phyloP scores from a whole-genome alignment of 2,797 vertebrate species.

The Naso thynnoides region DNA sequence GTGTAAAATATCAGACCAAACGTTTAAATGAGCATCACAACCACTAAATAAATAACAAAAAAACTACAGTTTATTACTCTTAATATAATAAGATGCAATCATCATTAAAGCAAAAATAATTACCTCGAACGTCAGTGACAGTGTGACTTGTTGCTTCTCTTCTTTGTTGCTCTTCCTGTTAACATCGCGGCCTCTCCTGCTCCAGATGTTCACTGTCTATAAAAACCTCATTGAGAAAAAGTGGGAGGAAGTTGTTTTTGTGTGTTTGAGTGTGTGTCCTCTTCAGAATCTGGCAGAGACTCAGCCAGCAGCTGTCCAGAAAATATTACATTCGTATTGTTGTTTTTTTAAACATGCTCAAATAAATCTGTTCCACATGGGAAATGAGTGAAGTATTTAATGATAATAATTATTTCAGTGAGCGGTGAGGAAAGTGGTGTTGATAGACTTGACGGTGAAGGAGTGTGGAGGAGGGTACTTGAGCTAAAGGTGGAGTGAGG shows the following conservation, averaged over 20 bases:
- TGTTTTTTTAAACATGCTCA: constrained; percentile 66
- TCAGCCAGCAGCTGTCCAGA: constrained; percentile 64
- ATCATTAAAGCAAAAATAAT: constrained; percentile 17
- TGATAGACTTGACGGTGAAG: background rate
- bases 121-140: constrained; percentile 30
- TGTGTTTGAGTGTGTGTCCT: constrained; percentile 17
- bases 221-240: constrained; percentile 56
- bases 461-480: background rate
- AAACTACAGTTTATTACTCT: background rate
- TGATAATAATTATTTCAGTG: constrained; percentile 70
- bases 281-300: constrained; percentile 50
- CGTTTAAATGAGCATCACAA: constrained; percentile 8
- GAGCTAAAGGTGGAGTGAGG: too few species aligned
- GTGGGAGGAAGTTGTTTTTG: constrained; percentile 27
- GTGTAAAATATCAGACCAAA: too few species aligned
- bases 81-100: constrained; percentile 1
- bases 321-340: constrained; percentile 71
- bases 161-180: constrained; percentile 14
- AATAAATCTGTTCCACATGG: constrained; percentile 68
- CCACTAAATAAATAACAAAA: background rate
- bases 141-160: constrained; percentile 33
- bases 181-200: constrained; percentile 13
- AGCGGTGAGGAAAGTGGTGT: constrained; percentile 31
- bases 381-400: constrained; percentile 57
- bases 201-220: constrained; percentile 75